Conservation (phyloP, 2,888 invertebrate genomes). For the Margaritifera margaritifera region DNA sequence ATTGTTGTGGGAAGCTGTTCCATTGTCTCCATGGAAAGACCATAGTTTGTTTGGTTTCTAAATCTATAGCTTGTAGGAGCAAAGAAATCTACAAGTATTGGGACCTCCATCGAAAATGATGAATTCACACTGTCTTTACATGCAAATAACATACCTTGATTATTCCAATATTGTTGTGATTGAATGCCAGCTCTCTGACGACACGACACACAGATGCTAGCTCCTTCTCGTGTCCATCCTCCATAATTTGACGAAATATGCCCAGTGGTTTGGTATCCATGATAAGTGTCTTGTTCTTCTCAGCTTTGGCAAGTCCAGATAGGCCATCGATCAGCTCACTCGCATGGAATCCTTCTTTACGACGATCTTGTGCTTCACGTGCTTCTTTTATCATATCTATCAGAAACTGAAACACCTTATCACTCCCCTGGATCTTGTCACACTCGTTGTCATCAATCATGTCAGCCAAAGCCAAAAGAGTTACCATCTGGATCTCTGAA, state of each 20-base stretch:
- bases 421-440: conserved; percentile 46
- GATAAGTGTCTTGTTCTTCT: conserved; percentile 50
- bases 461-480: conserved; percentile 51
- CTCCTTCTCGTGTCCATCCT: conserved; percentile 29
- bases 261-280: conserved; percentile 41
- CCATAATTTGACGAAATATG: conserved; percentile 32
- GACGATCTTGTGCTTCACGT: conserved; percentile 24
- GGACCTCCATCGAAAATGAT: background rate
- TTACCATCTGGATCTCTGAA: conserved; percentile 55
- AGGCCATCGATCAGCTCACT: conserved; percentile 55
- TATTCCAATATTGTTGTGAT: conserved; percentile 41
- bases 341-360: conserved; percentile 49
- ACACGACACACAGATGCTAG: conserved; percentile 41
- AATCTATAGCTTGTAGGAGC: too few relatives aligned
- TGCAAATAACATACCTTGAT: conserved; percentile 38
- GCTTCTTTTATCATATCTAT: conserved; percentile 39
- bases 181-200: conserved; percentile 55
- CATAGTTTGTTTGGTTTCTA: too few relatives aligned
- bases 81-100: background rate
- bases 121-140: background rate
- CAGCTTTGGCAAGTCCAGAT: conserved; percentile 54
- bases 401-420: conserved; percentile 51
- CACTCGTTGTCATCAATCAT: conserved; percentile 58
- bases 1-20: too few relatives aligned
- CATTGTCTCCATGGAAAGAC: too few relatives aligned